phyloP scores from a whole-genome alignment of 2,113 vertebrate species.

The Sphyrna mokarran region DNA sequence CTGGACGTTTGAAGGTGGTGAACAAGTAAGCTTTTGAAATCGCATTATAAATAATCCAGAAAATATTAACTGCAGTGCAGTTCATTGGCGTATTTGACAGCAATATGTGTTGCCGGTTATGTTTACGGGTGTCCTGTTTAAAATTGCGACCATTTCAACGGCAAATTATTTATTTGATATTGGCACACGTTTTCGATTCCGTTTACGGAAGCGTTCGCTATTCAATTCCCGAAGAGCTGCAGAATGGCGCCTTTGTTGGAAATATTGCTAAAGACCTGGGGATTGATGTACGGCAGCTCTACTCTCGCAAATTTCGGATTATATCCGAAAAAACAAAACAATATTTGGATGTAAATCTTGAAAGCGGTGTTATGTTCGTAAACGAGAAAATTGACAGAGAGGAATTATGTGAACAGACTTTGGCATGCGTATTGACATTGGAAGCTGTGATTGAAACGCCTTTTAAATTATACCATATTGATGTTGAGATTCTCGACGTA shows the following conservation, averaged over 20 bases:
- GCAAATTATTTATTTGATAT: neutral
- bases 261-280: conserved; percentile 58
- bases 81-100: neutral
- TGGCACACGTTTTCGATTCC: conserved; percentile 42
- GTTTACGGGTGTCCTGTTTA: neutral
- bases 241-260: conserved; percentile 51
- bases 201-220: conserved; percentile 48
- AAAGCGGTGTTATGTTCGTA: conserved; percentile 51
- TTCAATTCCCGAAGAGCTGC: conserved; percentile 50
- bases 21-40: neutral
- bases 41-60: no score
- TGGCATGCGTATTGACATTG: conserved; percentile 48
- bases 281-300: conserved; percentile 45
- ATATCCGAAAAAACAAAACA: conserved; percentile 44
- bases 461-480: conserved; percentile 52
- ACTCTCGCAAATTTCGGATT: conserved; percentile 48
- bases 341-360: conserved; percentile 51
- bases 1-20: neutral
- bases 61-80: neutral
- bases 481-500: conserved; percentile 52
- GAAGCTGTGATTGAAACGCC: conserved; percentile 55
- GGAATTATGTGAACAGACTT: conserved; percentile 47
- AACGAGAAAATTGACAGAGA: conserved; percentile 53
- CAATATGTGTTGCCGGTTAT: neutral
- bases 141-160: neutral